Evolutionary conservation across 1,140 invertebrate species (phyloP), one percentile per base, ranked within the genome.

Genomic region (Heliconius congener): DNA sequence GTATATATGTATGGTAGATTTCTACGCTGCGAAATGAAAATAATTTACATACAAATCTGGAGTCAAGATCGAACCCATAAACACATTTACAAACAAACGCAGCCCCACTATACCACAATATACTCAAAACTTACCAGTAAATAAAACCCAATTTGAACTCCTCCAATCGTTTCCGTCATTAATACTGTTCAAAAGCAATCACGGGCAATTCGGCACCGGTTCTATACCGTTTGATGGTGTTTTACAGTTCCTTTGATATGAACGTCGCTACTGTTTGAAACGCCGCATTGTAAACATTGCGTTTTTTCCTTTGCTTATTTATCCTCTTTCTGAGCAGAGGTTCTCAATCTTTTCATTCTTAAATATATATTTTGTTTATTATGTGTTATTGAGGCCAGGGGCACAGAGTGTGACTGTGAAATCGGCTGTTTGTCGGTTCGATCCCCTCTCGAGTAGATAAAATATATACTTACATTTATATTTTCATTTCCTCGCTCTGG

Each of bases 211-310:
- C 60, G 72, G 46, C 73, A 42, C 52, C 55, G 27, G 3, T 8
- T 37, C 34, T 27, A 39, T 34, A 39, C 9, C 73, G 46, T 78
- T 78, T 81, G 80, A 81, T 81, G 76, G 73, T 81, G 71, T 76
- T 80, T 60, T 70, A 76, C 55, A 37, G 30, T 73, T 74, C 76
- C 80, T 81, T 81, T 81, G 80, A 81, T 81, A 57, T 46, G 74
- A 30, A 76, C 50, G 73, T 74, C 34, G 74, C 76, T 78, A 81
- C 80, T 74, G 80, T 78, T 78, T 81, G 73, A 71, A 75, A 74
- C 73, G 70, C 72, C 52, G 75, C 66, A 27, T 66, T 76, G 50
- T 79, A 75, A 79, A 79, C 78, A 79, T 55, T 76, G 60, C 74
- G 70, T 75, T 74, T 79, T 79, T 79, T 52, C 42, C 72, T 74